Base-by-base conservation (phyloP, 2,888 invertebrate species). In the Phymatocera aterrima region DNA sequence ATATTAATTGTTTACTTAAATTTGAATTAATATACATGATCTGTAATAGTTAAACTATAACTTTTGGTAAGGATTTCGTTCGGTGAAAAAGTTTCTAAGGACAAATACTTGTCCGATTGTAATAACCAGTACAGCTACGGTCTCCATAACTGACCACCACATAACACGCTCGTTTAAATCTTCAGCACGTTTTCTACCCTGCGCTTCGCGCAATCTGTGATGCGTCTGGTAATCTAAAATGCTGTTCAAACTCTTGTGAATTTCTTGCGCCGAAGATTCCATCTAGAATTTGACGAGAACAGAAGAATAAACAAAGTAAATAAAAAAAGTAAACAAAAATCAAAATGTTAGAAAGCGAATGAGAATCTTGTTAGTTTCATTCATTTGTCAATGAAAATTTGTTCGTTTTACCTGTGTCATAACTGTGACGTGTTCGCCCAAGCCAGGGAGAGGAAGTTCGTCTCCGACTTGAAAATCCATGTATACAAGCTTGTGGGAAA, bases 381-480 rank as follows among this genome's bases (percentile, higher is more conserved):
- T n/a, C 15, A 60, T 5, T 8, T 40, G n/a, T 40, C 68, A n/a
- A 51, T 6, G 18, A 74, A 5, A 48, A 10, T 34, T 10, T 0
- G n/a, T 43, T 68, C 77, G 1, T 78, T 68, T 83, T 91, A 96
- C 96, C 94, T 97, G 97, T 80, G 99, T 99, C 91, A 99, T 94
- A 18, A 97, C 98, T 72, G 98, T 98, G 8, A 95, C 95, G 90
- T 97, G 97, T 85, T 97, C 97, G 46, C 96, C 96, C 78, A 97
- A 91, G 18, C 97, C 97, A 15, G 97, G 97, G 31, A 97, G 91
- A 0, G 96, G 94, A 65, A 94, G 93, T 90, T 98, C 98, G 21
- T 98, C 97, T 2, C 98, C 98, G 37, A 98, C 97, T 94, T 98
- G 97, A 87, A 99, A 96, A 91, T 99, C 99, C 95, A 99, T 97